Conservation (phyloP, 2,888 invertebrate genomes). For the Drosophila diplacantha region DNA sequence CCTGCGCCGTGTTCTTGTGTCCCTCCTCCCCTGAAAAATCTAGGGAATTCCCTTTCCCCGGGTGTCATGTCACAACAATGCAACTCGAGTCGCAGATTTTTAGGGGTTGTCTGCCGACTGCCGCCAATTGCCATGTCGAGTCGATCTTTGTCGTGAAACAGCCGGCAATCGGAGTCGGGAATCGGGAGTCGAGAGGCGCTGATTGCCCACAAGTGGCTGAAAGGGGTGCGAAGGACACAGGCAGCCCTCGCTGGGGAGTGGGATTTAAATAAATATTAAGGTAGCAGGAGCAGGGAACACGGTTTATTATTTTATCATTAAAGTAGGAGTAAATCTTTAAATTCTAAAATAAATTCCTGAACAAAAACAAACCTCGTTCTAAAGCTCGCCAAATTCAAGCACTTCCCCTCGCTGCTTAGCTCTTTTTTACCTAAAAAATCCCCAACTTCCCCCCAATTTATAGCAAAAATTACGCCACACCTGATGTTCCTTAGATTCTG, state of each 20-base stretch:
- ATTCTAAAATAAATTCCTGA: background rate
- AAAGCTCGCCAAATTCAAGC: too few species aligned
- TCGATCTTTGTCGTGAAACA: conserved; percentile 1
- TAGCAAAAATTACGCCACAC: conserved; percentile 21
- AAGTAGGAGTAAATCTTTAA: background rate
- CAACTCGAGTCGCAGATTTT: conserved; percentile 51
- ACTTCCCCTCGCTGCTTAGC: too few species aligned
- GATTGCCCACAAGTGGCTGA: conserved; percentile 59
- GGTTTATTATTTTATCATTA: conserved; percentile 5
- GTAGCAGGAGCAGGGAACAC: background rate
- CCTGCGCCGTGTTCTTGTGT: conserved; percentile 42
- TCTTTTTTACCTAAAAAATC: background rate
- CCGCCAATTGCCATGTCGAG: conserved; percentile 6
- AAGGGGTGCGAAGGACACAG: conserved; percentile 1
- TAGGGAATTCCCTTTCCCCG: conserved; percentile 36
- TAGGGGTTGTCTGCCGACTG: conserved; percentile 42
- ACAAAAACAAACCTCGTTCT: background rate
- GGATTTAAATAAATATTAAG: conserved; percentile 54
- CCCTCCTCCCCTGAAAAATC: background rate
- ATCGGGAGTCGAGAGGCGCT: conserved; percentile 28
- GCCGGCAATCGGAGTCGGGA: conserved; percentile 8
- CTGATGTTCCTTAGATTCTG: conserved; percentile 19
- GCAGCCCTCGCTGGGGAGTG: conserved; percentile 40
- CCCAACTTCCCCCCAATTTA: background rate
- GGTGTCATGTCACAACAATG: conserved; percentile 72